These are phyloP conservation scores for Campopleginae sp. DNA, from an alignment of 2,888 invertebrate genomes.

Conservation along the genomic window DNA sequence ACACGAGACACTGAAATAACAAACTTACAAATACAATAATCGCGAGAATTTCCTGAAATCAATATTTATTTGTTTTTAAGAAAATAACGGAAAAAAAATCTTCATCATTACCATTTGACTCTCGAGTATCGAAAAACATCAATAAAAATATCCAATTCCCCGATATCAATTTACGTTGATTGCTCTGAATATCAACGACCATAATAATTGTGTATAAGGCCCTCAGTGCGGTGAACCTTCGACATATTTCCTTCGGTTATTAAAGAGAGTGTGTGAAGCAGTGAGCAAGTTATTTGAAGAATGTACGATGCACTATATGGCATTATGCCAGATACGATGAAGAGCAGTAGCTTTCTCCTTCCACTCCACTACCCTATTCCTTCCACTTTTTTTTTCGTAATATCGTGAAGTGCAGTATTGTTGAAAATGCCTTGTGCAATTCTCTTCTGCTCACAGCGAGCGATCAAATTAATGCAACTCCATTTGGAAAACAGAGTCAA, in stretches of 20 bases:
- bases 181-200: neutral
- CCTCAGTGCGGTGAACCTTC: constrained; percentile 1
- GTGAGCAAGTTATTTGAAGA: constrained; percentile 57
- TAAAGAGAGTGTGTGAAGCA: constrained; percentile 62
- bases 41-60: too few species aligned
- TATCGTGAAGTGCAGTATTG: constrained; percentile 62
- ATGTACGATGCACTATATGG: constrained; percentile 40
- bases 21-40: constrained; percentile 1
- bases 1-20: constrained; percentile 35
- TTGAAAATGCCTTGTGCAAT: neutral
- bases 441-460: neutral
- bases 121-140: neutral
- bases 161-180: constrained; percentile 5
- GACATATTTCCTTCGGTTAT: constrained; percentile 49
- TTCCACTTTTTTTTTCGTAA: constrained; percentile 45
- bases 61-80: neutral
- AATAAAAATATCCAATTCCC: neutral
- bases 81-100: neutral
- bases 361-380: constrained; percentile 34
- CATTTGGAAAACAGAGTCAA: neutral
- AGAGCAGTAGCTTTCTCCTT: constrained; percentile 13
- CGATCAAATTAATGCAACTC: constrained; percentile 1
- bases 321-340: constrained; percentile 55
- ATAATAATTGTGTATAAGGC: neutral
- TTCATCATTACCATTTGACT: neutral